Evolutionary conservation across 2,797 vertebrate genomes (phyloP).

Genomic region (Macroramphosus scolopax): DNA sequence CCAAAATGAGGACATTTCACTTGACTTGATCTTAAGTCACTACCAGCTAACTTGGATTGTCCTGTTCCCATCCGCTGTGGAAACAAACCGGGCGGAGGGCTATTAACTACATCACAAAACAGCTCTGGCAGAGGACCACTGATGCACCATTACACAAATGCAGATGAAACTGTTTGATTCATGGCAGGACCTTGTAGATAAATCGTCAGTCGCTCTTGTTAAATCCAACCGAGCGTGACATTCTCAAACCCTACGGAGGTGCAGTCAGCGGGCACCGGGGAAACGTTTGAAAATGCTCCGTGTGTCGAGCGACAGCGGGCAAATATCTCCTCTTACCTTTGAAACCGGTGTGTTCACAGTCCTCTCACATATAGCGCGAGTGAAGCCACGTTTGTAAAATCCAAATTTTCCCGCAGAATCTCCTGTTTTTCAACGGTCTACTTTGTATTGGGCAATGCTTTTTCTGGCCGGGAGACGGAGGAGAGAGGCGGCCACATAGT

Average conservation of each 20-base stretch:
- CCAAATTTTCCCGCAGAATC: slow-evolving; percentile 9
- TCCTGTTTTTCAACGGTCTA: not conserved
- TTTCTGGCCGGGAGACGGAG: not conserved
- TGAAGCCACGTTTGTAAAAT: slow-evolving; percentile 25
- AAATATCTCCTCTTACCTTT: slow-evolving; percentile 48
- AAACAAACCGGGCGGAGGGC: slow-evolving; percentile 6
- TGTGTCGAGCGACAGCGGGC: slow-evolving; percentile 6
- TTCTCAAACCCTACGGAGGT: slow-evolving; percentile 57
- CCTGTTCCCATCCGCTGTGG: slow-evolving; percentile 7
- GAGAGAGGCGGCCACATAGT: slow-evolving; percentile 8
- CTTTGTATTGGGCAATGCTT: not conserved
- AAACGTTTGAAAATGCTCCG: slow-evolving; percentile 31
- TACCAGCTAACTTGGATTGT: too few relatives aligned
- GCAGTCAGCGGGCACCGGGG: slow-evolving; percentile 41
- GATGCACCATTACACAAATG: slow-evolving; percentile 23
- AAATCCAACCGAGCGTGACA: slow-evolving; percentile 49
- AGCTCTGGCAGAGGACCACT: slow-evolving; percentile 1
- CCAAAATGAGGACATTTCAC: slow-evolving; percentile 36
- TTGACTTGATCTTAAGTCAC: too few relatives aligned
- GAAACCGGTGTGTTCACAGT: slow-evolving; percentile 29
- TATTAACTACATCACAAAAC: not conserved
- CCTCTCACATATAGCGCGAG: slow-evolving; percentile 1
- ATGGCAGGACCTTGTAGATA: slow-evolving; percentile 4
- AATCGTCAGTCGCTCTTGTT: slow-evolving; percentile 20
- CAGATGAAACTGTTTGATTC: slow-evolving; percentile 11